Evolutionary conservation across 2,888 invertebrate species (phyloP).

Genomic region (Acanthococcus lagerstroemiae): DNA sequence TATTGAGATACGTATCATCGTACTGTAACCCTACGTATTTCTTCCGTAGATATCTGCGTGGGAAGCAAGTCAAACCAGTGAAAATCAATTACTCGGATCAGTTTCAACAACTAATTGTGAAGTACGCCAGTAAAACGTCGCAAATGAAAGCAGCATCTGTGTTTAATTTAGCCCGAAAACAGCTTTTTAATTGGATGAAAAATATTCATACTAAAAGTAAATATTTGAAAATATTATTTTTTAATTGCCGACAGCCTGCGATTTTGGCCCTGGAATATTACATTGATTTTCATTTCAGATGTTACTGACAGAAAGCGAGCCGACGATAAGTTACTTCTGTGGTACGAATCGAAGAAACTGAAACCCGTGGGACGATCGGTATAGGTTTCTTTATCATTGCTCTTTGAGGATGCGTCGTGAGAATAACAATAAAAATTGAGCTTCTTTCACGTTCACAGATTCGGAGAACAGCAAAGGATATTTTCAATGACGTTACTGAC

Average conservation of each 20-base stretch:
- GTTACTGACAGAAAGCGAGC: neutral
- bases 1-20: too few relatives aligned
- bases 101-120: constrained; percentile 16
- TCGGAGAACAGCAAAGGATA: constrained; percentile 2
- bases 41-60: neutral
- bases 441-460: too few relatives aligned
- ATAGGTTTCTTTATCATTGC: too few relatives aligned
- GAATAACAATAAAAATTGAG: too few relatives aligned
- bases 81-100: constrained; percentile 13
- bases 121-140: constrained; percentile 9
- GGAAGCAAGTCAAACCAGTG: neutral
- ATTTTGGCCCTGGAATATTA: too few relatives aligned
- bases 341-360: constrained; percentile 1
- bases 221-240: too few relatives aligned
- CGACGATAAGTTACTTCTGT: neutral
- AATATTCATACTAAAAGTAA: neutral
- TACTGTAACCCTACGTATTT: neutral
- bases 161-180: constrained; percentile 16
- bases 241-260: too few relatives aligned
- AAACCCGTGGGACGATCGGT: constrained; percentile 6
- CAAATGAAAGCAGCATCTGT: constrained; percentile 11
- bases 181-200: constrained; percentile 17
- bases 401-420: too few relatives aligned
- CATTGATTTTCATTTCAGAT: too few relatives aligned
- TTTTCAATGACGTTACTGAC: neutral